These are phyloP conservation scores for Scophthalmus maximus DNA, from an alignment of 2,113 vertebrate genomes.

Conservation along the genomic window DNA sequence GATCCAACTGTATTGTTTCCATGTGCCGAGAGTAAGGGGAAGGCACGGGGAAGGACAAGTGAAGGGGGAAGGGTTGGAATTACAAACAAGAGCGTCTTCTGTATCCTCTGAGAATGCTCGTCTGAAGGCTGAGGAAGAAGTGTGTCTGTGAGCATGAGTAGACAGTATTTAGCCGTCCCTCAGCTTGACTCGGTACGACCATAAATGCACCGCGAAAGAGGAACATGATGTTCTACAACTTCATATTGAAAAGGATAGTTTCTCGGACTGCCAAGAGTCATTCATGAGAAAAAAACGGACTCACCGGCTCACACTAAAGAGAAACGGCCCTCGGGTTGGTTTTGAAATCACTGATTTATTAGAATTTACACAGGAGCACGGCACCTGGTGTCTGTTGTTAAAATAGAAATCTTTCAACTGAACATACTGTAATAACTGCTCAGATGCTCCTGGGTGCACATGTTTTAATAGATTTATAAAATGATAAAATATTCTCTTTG, in stretches of 20 bases:
- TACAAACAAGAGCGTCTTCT: constrained; percentile 67
- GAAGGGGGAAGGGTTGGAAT: constrained; percentile 45
- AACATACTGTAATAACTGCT: too few relatives aligned
- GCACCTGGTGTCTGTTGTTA: not conserved
- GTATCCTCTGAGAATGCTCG: constrained; percentile 63
- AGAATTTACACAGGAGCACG: not conserved
- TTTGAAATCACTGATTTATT: not conserved
- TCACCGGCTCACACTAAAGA: not conserved
- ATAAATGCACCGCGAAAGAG: constrained; percentile 65
- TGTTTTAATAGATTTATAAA: not conserved
- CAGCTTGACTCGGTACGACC: constrained; percentile 11
- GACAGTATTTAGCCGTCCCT: constrained; percentile 3
- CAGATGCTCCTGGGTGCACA: too few relatives aligned
- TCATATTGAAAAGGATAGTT: constrained; percentile 53
- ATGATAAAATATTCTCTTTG: not conserved
- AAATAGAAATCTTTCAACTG: too few relatives aligned
- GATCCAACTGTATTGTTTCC: constrained; percentile 47
- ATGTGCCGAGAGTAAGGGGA: constrained; percentile 36
- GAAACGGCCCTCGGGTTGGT: not conserved
- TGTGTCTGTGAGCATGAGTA: constrained; percentile 19
- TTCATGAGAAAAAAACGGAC: not conserved
- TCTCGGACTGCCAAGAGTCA: not conserved
- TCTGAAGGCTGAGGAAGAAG: constrained; percentile 53
- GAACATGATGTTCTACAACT: constrained; percentile 50
- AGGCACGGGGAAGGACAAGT: constrained; percentile 4